phyloP scores from a whole-genome alignment of 2,888 invertebrate species.

The Sisyra terminalis region DNA sequence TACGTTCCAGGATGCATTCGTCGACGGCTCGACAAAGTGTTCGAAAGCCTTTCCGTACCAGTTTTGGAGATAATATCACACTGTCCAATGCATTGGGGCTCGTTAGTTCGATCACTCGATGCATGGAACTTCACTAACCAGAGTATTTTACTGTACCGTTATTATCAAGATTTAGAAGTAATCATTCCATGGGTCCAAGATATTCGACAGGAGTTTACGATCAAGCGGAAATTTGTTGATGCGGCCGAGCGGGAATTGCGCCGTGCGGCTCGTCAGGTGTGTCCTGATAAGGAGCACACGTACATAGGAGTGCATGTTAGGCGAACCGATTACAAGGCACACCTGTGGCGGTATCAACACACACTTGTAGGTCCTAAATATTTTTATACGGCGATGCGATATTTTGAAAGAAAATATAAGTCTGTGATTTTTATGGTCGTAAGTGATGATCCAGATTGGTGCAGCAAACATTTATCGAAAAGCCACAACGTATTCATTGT shows the following conservation, averaged over 20 bases:
- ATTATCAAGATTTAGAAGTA: slow-evolving; percentile 33
- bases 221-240: slow-evolving; percentile 28
- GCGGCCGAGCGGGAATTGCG: slow-evolving; percentile 29
- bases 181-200: slow-evolving; percentile 37
- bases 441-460: slow-evolving; percentile 33
- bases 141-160: slow-evolving; percentile 35
- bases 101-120: slow-evolving; percentile 30
- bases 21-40: slow-evolving; percentile 33
- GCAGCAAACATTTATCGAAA: slow-evolving; percentile 22
- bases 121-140: slow-evolving; percentile 38
- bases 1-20: slow-evolving; percentile 32
- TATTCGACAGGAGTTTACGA: slow-evolving; percentile 35
- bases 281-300: slow-evolving; percentile 15
- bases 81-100: slow-evolving; percentile 30
- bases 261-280: slow-evolving; percentile 18
- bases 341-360: slow-evolving; percentile 30
- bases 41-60: slow-evolving; percentile 34
- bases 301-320: slow-evolving; percentile 38
- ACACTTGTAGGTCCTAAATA: slow-evolving; percentile 25
- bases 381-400: slow-evolving; percentile 27
- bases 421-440: slow-evolving; percentile 26
- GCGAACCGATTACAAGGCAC: slow-evolving; percentile 36
- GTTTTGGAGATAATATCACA: slow-evolving; percentile 35
- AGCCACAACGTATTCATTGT: slow-evolving; percentile 25
- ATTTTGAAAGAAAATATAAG: slow-evolving; percentile 26